Conservation (phyloP, 1,140 invertebrate genomes). For the Aphaenogaster rudis region DNA sequence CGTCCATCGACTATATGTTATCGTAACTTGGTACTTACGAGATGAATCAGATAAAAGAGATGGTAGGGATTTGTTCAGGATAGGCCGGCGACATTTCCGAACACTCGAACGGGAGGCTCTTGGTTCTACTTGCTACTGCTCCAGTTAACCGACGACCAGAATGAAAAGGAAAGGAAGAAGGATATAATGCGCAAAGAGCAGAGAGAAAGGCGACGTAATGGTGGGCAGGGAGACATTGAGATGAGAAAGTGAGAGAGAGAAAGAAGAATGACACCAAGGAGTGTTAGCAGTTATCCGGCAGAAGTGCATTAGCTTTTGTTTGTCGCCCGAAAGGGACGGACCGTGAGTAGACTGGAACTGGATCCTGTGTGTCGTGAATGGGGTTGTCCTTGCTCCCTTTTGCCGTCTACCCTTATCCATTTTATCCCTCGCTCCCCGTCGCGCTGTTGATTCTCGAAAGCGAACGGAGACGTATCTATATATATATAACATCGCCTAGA, state of each 20-base stretch:
- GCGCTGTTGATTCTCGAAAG: conserved; percentile 44
- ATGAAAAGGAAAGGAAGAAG: background rate
- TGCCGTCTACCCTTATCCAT: conserved; percentile 47
- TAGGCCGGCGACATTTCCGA: background rate
- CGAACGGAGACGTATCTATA: conserved; percentile 33
- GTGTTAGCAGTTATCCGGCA: conserved; percentile 70
- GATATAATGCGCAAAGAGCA: background rate
- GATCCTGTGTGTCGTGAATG: conserved; percentile 65
- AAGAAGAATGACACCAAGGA: conserved; percentile 44
- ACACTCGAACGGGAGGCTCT: background rate
- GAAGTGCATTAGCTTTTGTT: conserved; percentile 77
- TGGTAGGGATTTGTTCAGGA: background rate
- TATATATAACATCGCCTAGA: conserved; percentile 34
- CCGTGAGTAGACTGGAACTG: conserved; percentile 60
- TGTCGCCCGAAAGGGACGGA: conserved; percentile 58
- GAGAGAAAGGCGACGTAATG: conserved; percentile 20
- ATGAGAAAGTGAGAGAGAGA: conserved; percentile 21
- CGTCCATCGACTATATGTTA: background rate
- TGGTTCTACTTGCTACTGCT: background rate
- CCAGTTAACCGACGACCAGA: conserved; percentile 16
- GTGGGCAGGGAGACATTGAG: background rate
- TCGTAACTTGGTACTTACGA: background rate
- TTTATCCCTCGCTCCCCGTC: conserved; percentile 44
- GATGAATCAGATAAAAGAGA: conserved; percentile 18
- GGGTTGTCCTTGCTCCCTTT: conserved; percentile 59